These are phyloP conservation scores for Nebria ingens DNA, from an alignment of 1,140 invertebrate genomes.

Conservation along the genomic window DNA sequence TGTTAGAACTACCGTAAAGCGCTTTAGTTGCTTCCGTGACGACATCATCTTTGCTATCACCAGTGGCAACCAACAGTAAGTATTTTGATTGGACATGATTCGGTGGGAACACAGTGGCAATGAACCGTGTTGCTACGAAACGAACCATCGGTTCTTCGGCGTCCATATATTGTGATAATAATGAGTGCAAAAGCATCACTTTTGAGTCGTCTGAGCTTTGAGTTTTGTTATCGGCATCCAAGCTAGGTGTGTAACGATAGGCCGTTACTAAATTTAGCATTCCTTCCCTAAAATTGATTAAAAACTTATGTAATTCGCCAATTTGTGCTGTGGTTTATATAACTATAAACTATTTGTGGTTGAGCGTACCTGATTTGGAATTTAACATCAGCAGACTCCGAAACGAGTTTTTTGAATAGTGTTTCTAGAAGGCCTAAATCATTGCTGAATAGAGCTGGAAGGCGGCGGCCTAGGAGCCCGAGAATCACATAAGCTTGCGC, in stretches of 20 bases:
- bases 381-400: slow-evolving; percentile 37
- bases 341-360: too few species aligned
- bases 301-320: too few species aligned
- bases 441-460: slow-evolving; percentile 58
- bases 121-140: slow-evolving; percentile 72
- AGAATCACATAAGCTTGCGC: slow-evolving; percentile 66
- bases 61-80: slow-evolving; percentile 71
- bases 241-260: background rate
- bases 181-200: slow-evolving; percentile 4
- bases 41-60: slow-evolving; percentile 76
- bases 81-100: slow-evolving; percentile 74
- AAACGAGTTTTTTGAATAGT: slow-evolving; percentile 53
- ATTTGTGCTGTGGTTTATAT: too few species aligned
- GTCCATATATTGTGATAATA: slow-evolving; percentile 44
- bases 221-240: background rate
- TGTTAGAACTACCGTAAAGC: slow-evolving; percentile 44
- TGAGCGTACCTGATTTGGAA: slow-evolving; percentile 24
- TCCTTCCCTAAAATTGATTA: background rate
- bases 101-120: slow-evolving; percentile 67
- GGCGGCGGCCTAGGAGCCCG: slow-evolving; percentile 56
- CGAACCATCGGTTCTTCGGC: slow-evolving; percentile 60
- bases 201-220: background rate
- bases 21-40: slow-evolving; percentile 59
- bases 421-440: slow-evolving; percentile 51
- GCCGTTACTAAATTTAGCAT: slow-evolving; percentile 26